phyloP scores from a whole-genome alignment of 1,140 invertebrate species.

The Heliothis virescens region DNA sequence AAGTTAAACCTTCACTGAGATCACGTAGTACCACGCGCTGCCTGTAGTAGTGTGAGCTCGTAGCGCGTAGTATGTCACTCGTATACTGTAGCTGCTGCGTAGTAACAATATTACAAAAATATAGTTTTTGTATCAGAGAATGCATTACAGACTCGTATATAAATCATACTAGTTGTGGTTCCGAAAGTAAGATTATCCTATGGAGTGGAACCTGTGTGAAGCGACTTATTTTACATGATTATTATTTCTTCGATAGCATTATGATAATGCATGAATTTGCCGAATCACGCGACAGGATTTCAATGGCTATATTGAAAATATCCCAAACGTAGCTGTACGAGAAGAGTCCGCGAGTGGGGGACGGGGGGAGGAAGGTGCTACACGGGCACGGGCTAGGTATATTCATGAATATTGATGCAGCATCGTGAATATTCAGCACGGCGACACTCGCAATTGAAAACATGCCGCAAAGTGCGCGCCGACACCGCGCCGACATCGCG shows the following conservation, averaged over 20 bases:
- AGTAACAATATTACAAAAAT: too few species aligned
- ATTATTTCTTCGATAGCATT: neutral
- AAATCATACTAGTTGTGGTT: too few species aligned
- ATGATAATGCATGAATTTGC: neutral
- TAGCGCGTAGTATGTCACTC: too few species aligned
- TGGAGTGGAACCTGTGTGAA: too few species aligned
- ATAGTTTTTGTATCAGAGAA: too few species aligned
- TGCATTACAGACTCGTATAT: too few species aligned
- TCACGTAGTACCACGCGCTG: too few species aligned
- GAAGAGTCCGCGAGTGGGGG: neutral
- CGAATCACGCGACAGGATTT: constrained; percentile 3
- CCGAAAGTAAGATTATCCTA: too few species aligned
- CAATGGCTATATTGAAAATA: constrained; percentile 14
- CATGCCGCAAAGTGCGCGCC: constrained; percentile 52
- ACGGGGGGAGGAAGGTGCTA: neutral
- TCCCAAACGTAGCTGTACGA: neutral
- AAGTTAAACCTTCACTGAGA: too few species aligned
- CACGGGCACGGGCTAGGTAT: constrained; percentile 47
- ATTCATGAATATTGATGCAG: constrained; percentile 78
- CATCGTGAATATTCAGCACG: constrained; percentile 75
- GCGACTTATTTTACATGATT: too few species aligned
- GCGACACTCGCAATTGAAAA: constrained; percentile 75
- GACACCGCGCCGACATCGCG: constrained; percentile 1
- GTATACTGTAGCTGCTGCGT: too few species aligned
- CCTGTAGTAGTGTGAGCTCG: too few species aligned